Evolutionary conservation across 2,113 vertebrate genomes (phyloP).

Genomic region (Urocitellus parryii): DNA sequence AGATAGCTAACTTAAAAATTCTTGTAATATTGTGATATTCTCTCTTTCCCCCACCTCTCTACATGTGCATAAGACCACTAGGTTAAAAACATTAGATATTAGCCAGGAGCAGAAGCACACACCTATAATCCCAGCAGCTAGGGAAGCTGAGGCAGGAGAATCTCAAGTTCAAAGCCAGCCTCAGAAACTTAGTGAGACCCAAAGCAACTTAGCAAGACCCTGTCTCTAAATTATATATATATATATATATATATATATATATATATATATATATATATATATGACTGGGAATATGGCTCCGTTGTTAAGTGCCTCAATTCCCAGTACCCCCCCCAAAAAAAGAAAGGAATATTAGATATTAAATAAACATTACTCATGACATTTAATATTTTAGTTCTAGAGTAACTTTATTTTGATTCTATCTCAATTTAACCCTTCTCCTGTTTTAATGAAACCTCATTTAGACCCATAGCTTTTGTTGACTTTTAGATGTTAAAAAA

Average conservation of each 20-base stretch:
- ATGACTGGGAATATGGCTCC: too few species aligned
- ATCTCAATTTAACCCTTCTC: not conserved
- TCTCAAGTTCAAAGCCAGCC: too few species aligned
- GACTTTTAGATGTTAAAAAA: not conserved
- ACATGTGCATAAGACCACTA: not conserved
- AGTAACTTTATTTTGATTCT: conserved; percentile 45
- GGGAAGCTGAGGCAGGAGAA: too few species aligned
- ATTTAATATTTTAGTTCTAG: conserved; percentile 40
- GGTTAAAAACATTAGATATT: not conserved
- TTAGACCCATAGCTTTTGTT: not conserved
- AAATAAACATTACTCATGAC: conserved; percentile 13
- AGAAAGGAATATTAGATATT: not conserved
- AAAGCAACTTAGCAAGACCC: too few species aligned
- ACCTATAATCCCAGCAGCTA: too few species aligned
- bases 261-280: too few species aligned
- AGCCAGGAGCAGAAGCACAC: not conserved
- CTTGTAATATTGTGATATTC: not conserved
- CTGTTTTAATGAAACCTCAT: not conserved
- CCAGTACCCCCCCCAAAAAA: too few species aligned
- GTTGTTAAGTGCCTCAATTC: too few species aligned
- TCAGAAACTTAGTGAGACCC: too few species aligned
- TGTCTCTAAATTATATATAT: too few species aligned
- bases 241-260: too few species aligned
- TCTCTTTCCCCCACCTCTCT: accelerated
- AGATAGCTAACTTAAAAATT: not conserved